phyloP scores from a whole-genome alignment of 2,797 vertebrate species.

The Nannoperca australis region DNA sequence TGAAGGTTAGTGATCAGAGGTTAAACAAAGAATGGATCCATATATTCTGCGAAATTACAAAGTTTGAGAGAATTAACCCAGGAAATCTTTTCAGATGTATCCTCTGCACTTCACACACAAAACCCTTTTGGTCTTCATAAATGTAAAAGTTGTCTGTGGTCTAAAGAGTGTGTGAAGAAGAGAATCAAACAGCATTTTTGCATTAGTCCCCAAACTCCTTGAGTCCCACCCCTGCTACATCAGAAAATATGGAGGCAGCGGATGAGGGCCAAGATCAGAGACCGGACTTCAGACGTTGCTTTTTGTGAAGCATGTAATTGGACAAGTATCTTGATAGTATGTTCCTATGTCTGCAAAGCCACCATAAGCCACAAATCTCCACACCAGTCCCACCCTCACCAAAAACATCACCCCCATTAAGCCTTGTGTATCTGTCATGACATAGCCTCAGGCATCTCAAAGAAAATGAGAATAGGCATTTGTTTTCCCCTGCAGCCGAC shows the following conservation, averaged over 20 bases:
- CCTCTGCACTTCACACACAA: background rate
- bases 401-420: slow-evolving; percentile 3
- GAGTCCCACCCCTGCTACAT: slow-evolving; percentile 13
- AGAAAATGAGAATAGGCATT: slow-evolving; percentile 42
- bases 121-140: background rate
- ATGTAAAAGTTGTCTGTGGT: slow-evolving; percentile 3
- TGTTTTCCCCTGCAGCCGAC: slow-evolving; percentile 57
- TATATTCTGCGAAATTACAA: background rate
- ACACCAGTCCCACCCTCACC: background rate
- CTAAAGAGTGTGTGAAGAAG: slow-evolving; percentile 1
- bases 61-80: background rate
- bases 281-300: slow-evolving; percentile 21
- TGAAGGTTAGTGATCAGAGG: slow-evolving; percentile 44
- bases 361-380: slow-evolving; percentile 27
- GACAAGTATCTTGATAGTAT: slow-evolving; percentile 11
- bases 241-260: slow-evolving; percentile 24
- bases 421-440: slow-evolving; percentile 27
- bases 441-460: slow-evolving; percentile 29
- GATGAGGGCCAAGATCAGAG: slow-evolving; percentile 26
- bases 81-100: slow-evolving; percentile 3
- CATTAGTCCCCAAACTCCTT: background rate
- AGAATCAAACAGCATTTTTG: slow-evolving; percentile 39
- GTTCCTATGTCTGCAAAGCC: slow-evolving; percentile 12
- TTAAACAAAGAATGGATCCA: slow-evolving; percentile 45
- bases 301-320: slow-evolving; percentile 48